Percentiles rank a stretch among this genome's conserved stretches.
These are phyloP conservation scores for Ptyas mucosa DNA, from an alignment of 2,113 vertebrate species.

Conservation along the genomic window DNA sequence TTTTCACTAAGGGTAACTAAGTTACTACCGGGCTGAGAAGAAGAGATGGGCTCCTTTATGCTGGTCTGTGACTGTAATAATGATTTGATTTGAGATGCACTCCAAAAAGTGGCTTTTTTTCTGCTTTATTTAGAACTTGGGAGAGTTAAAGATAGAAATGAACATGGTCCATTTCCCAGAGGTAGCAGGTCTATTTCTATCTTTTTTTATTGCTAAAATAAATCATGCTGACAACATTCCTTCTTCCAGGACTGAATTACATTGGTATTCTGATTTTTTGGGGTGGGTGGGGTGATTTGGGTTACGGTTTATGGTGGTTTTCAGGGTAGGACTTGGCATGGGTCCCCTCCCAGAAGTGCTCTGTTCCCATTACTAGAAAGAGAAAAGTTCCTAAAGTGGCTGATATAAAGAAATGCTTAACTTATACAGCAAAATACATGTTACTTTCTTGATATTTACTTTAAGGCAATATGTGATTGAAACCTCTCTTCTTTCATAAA, in stretches of 20 bases:
- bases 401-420: neutral
- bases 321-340: neutral
- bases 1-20: neutral
- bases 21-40: neutral
- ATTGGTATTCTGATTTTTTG: neutral
- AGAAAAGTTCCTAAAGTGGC: neutral
- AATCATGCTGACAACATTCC: neutral
- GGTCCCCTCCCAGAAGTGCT: neutral
- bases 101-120: neutral
- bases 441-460: neutral
- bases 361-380: neutral
- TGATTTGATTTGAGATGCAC: neutral
- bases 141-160: neutral
- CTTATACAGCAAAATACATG: neutral
- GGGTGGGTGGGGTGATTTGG: neutral
- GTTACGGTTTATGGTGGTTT: neutral
- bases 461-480: neutral
- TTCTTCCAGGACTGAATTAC: neutral
- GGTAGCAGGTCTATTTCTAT: neutral
- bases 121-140: neutral
- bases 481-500: neutral
- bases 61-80: neutral
- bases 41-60: neutral
- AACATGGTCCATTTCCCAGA: neutral
- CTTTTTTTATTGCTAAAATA: neutral